Conservation (phyloP, 1,140 invertebrate genomes). For the Camponotus pennsylvanicus region DNA sequence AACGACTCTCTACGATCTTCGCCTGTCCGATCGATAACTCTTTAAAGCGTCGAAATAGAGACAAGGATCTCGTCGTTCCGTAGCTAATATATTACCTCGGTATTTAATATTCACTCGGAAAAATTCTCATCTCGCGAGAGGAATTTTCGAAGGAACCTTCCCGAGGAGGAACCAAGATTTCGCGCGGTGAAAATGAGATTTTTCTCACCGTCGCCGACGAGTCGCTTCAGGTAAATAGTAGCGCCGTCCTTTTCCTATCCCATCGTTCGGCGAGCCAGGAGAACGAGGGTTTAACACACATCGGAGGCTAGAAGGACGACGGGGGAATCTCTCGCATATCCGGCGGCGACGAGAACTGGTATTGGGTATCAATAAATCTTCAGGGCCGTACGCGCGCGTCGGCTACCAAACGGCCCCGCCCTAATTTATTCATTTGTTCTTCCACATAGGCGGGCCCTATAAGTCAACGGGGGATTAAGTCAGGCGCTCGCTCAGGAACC, state of each 20-base stretch:
- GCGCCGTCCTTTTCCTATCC: slow-evolving; percentile 59
- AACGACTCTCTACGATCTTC: slow-evolving; percentile 10
- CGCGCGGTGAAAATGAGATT: background rate
- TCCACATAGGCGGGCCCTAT: slow-evolving; percentile 78
- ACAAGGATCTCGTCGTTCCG: background rate
- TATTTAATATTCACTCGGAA: background rate
- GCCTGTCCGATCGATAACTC: background rate
- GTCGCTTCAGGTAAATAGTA: slow-evolving; percentile 73
- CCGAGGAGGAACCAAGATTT: background rate
- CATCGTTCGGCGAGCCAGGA: background rate
- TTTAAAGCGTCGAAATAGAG: background rate
- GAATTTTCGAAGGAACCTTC: background rate
- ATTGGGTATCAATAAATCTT: slow-evolving; percentile 80
- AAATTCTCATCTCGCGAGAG: too few relatives aligned
- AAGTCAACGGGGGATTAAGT: slow-evolving; percentile 80
- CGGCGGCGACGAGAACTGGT: slow-evolving; percentile 67
- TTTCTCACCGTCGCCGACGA: background rate
- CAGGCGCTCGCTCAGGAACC: slow-evolving; percentile 52
- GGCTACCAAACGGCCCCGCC: slow-evolving; percentile 81
- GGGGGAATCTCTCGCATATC: slow-evolving; percentile 59
- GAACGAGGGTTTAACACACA: background rate
- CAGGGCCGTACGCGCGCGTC: slow-evolving; percentile 73
- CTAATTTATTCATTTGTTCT: slow-evolving; percentile 83
- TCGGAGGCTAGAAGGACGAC: slow-evolving; percentile 22
- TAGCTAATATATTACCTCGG: background rate